Base-by-base conservation (phyloP, 2,888 invertebrate genomes). In the Cephalotes varians region DNA sequence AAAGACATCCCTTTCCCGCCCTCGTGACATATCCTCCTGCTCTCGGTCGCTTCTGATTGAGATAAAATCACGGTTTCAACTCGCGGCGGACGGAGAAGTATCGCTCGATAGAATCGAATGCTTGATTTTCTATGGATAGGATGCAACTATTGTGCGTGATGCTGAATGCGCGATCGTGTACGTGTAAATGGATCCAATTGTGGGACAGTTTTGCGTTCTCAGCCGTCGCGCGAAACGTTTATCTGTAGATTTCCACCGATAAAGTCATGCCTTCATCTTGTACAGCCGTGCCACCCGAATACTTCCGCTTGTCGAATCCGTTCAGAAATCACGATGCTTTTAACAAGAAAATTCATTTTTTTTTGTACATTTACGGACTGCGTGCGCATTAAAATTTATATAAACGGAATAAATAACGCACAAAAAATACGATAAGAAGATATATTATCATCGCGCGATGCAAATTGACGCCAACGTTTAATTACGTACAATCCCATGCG, bases 121-220 rank as follows among this genome's bases (percentile, higher is more conserved):
- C 83, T 71, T 86, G 92, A 92, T 92, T 92, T 91, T 91, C 91
- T 91, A 89, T 87, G 79, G 90, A 91, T 90, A 89, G 84, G 82
- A 72, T 60, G 15, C 54, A 71, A 82, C 82, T 77, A 91, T 91
- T 91, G 91, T 91, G 91, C 86, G 80, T 85, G 87, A 85, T 88
- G 88, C 85, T 86, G 88, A 86, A 91, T 87, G 87, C 85, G 54
- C 81, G 47, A 31, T 18, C 67, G 54, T 79, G 54, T 58, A 64
- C 71, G 74, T 76, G 62, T 60, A 71, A 76, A 51, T 56, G 77
- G 60, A 58, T 83, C 54, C 80, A 81, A 79, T 85, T 76, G 81
- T 79, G 62, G 40, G 47, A 47, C 49, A 64, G 82, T 71, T n/a
- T 81, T 58, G 74, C 73, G 84, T 82, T 85, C 83, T 82, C 86